phyloP scores from a whole-genome alignment of 2,888 invertebrate species.

The Drosophila kuntzei region DNA sequence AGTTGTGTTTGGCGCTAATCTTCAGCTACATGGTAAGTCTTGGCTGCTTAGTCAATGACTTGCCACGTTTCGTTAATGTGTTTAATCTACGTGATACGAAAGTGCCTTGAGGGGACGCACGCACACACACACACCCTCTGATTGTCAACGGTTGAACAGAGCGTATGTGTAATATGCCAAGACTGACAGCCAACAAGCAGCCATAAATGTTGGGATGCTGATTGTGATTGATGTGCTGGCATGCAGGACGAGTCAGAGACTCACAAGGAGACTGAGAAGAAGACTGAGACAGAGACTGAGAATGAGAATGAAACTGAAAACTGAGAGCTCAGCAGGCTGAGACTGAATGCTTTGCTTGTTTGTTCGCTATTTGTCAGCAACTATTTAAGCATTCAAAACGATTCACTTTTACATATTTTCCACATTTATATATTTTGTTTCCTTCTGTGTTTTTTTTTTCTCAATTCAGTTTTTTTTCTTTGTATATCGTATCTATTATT shows the following conservation, averaged over 20 bases:
- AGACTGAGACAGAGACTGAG: not conserved
- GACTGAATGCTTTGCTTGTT: not conserved
- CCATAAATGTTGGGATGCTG: constrained; percentile 49
- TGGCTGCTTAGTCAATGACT: constrained; percentile 42
- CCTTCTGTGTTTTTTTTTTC: not conserved
- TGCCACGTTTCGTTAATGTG: constrained; percentile 51
- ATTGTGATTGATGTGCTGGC: constrained; percentile 57
- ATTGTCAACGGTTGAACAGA: constrained; percentile 29
- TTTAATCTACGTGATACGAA: constrained; percentile 55
- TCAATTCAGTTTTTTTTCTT: not conserved
- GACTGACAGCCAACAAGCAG: constrained; percentile 52
- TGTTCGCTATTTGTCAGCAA: not conserved
- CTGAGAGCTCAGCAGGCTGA: constrained; percentile 22
- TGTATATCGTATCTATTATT: not conserved
- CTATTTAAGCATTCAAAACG: not conserved
- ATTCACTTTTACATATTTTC: not conserved
- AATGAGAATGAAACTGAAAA: not conserved
- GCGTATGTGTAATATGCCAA: constrained; percentile 60
- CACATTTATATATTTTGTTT: constrained; percentile 1
- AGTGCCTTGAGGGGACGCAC: too few species aligned
- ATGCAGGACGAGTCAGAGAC: constrained; percentile 10
- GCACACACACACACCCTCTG: not conserved
- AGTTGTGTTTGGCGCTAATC: constrained; percentile 26
- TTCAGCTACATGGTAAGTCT: constrained; percentile 13
- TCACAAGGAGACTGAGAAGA: not conserved